Evolutionary conservation across 2,797 vertebrate species (phyloP).

Genomic region (Tapirus indicus): DNA sequence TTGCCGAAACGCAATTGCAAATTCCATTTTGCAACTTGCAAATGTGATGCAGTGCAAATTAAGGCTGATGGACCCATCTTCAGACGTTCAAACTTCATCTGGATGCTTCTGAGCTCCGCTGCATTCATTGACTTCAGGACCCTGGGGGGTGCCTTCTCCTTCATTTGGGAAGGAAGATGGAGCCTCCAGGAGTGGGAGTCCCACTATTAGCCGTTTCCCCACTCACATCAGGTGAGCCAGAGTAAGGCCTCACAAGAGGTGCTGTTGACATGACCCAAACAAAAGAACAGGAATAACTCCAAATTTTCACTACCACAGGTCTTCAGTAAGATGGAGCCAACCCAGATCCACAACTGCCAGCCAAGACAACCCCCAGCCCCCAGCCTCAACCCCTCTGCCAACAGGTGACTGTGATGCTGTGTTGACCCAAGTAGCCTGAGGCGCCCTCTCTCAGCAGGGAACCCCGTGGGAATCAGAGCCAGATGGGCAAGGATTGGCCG

Average conservation of each 20-base stretch:
- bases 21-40: slow-evolving; percentile 84
- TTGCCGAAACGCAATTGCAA: slow-evolving; percentile 83
- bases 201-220: not conserved
- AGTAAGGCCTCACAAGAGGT: not conserved
- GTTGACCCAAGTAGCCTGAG: not conserved
- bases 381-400: not conserved
- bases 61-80: slow-evolving; percentile 80
- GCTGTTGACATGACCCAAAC: not conserved
- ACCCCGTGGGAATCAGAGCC: not conserved
- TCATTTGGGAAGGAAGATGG: not conserved
- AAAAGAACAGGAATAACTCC: not conserved
- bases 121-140: not conserved
- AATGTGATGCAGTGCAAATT: slow-evolving; percentile 84
- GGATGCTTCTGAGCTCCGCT: slow-evolving; percentile 57
- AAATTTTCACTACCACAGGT: not conserved
- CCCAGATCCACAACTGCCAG: not conserved
- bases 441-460: not conserved
- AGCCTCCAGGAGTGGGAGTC: not conserved
- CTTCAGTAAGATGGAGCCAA: not conserved
- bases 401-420: not conserved
- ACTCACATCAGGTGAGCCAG: not conserved
- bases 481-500: not conserved
- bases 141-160: not conserved
- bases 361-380: not conserved
- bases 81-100: slow-evolving; percentile 11